phyloP scores from a whole-genome alignment of 2,888 invertebrate species.

The Alsophila aescularia region DNA sequence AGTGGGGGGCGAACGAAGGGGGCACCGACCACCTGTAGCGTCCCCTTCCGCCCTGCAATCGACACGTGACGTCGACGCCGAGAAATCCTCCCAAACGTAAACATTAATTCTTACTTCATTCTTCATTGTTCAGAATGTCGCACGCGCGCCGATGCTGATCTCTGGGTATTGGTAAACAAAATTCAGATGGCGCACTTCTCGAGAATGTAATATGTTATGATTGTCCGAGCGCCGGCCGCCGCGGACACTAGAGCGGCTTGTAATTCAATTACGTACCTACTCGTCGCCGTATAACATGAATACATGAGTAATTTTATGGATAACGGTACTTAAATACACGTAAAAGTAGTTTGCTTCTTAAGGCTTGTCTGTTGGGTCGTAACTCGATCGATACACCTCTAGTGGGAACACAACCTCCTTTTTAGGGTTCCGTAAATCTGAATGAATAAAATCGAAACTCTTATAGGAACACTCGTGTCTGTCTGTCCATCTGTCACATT shows the following conservation, averaged over 20 bases:
- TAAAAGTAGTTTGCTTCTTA: conserved; percentile 3
- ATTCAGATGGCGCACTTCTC: conserved; percentile 50
- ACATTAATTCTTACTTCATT: conserved; percentile 84
- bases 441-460: too few relatives aligned
- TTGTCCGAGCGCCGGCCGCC: conserved; percentile 35
- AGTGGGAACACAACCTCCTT: background rate
- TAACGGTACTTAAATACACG: conserved; percentile 10
- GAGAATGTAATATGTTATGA: conserved; percentile 45
- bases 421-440: too few relatives aligned
- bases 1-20: conserved; percentile 40
- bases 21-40: conserved; percentile 75
- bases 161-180: conserved; percentile 80
- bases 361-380: background rate
- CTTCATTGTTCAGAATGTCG: conserved; percentile 81
- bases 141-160: conserved; percentile 75
- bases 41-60: conserved; percentile 57
- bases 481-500: too few relatives aligned
- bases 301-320: conserved; percentile 20
- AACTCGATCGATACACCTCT: conserved; percentile 1
- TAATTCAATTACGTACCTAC: conserved; percentile 70
- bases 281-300: conserved; percentile 37
- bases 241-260: conserved; percentile 51
- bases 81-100: conserved; percentile 84
- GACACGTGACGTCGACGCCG: conserved; percentile 82
- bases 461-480: too few relatives aligned